Base-by-base conservation (phyloP, 2,113 vertebrate genomes). In the Halichoerus grypus region DNA sequence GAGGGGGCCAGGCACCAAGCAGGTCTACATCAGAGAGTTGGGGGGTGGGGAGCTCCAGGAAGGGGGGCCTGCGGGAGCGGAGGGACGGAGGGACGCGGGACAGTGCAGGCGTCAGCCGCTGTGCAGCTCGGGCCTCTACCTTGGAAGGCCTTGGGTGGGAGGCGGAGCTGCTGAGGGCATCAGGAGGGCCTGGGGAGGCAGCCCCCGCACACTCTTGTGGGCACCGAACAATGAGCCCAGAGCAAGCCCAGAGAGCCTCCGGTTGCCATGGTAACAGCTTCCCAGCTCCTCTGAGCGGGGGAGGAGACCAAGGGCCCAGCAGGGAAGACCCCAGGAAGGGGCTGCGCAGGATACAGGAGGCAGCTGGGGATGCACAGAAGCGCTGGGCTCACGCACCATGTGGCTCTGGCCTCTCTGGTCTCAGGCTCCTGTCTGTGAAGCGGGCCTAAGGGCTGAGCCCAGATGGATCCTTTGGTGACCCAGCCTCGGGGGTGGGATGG, bases 241-340 rank as follows among this genome's bases (percentile, higher is more conserved):
- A 86, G 89, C 36, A 14, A 31, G 57, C 69, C 69, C 69, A 24
- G 69, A 72, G 36, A 42, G 26, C 14, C 10, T 71, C 63, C 0
- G 88, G 96, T 97, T 90, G 94, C 91, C 91, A 94, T 55, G 91
- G 93, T 91, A 96, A 98, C 84, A 4, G 19, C 92, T 87, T 96
- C 49, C 67, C 51, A 55, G 87, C 79, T 83, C 42, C 86, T 88
- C 22, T 0, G 55, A 94, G 83, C 42, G 59, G 74, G 46, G 82
- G 77, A 95, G 72, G 36, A 71, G 92, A 82, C 92, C 59, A 8
- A 79, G 46, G 92, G 13, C 94, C 85, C 55, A 57, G 80, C 15
- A 67, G 55, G 74, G 88, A 77, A 94, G 94, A 95, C 80, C 93
- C 96, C 24, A 19, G 26, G 84, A 72, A 86, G 79, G 63, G 63